A percentile compares a stretch with the other conserved stretches of the same genome.
Evolutionary conservation across 1,140 invertebrate species (phyloP).

Genomic region (Zeugodacus cucurbitae): DNA sequence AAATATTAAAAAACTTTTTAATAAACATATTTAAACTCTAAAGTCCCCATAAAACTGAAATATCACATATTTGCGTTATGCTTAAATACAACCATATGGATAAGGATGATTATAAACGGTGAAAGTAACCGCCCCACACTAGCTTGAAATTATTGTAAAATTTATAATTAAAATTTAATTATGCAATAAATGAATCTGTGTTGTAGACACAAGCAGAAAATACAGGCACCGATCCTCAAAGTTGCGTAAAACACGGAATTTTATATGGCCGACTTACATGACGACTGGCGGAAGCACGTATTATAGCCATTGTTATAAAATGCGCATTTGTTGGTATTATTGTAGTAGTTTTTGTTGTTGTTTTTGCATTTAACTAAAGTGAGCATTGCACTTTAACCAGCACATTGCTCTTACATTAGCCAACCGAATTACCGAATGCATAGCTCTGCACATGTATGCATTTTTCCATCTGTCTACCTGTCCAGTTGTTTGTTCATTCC

Average conservation of each 20-base stretch:
- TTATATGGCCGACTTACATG: too few relatives aligned
- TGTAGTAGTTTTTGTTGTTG: neutral
- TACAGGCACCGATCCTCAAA: neutral
- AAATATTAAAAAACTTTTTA: too few relatives aligned
- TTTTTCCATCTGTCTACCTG: too few relatives aligned
- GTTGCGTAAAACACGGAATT: neutral
- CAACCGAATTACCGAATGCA: neutral
- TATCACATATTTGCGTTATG: too few relatives aligned
- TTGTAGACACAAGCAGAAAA: neutral
- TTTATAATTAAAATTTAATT: slow-evolving; percentile 14
- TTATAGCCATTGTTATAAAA: neutral
- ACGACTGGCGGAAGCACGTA: neutral
- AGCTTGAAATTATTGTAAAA: neutral
- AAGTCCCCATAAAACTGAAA: too few relatives aligned
- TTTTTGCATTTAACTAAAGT: too few relatives aligned
- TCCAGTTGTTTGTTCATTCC: too few relatives aligned
- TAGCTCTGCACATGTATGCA: too few relatives aligned
- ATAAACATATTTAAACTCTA: too few relatives aligned
- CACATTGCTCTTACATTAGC: neutral
- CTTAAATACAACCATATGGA: neutral
- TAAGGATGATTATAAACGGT: neutral
- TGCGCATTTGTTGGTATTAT: neutral
- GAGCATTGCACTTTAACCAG: too few relatives aligned
- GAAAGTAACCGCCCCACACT: too few relatives aligned
- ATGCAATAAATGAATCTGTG: neutral